Percentiles rank a stretch among this genome's conserved stretches.
These are phyloP conservation scores for Ctena decussata DNA, from an alignment of 2,888 invertebrate genomes.

Conservation along the genomic window DNA sequence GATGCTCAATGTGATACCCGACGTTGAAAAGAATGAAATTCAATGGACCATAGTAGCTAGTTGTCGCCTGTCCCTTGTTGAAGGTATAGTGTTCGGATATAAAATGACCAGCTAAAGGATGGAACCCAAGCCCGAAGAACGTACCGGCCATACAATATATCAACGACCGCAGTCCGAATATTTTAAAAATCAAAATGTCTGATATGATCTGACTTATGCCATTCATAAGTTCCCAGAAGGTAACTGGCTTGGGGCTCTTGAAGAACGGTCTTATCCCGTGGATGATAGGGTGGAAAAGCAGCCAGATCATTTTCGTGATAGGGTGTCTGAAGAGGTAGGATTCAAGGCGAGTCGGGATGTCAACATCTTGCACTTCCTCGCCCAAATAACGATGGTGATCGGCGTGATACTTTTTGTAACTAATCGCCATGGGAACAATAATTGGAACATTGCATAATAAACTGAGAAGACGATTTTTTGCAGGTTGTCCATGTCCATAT, in stretches of 20 bases:
- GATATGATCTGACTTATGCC: conserved; percentile 78
- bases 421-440: conserved; percentile 85
- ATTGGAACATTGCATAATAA: conserved; percentile 85
- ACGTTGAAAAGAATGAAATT: conserved; percentile 86
- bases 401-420: conserved; percentile 86
- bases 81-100: conserved; percentile 87
- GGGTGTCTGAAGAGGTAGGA: conserved; percentile 84
- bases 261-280: conserved; percentile 85
- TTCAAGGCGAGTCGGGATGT: conserved; percentile 86
- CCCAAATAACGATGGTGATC: conserved; percentile 86
- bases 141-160: conserved; percentile 84
- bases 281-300: conserved; percentile 84
- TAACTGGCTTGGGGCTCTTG: conserved; percentile 84
- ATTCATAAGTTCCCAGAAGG: conserved; percentile 84
- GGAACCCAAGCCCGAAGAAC: conserved; percentile 84
- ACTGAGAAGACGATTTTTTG: conserved; percentile 83
- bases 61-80: conserved; percentile 84
- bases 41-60: conserved; percentile 86
- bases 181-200: conserved; percentile 75
- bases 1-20: conserved; percentile 86
- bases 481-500: conserved; percentile 84
- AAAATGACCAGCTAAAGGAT: conserved; percentile 86
- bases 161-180: conserved; percentile 82
- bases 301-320: conserved; percentile 85
- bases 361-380: conserved; percentile 86